Percentiles rank a stretch among this genome's conserved stretches.
Evolutionary conservation across 2,797 vertebrate species (phyloP).

Genomic region (Myoxocephalus aenaeus): DNA sequence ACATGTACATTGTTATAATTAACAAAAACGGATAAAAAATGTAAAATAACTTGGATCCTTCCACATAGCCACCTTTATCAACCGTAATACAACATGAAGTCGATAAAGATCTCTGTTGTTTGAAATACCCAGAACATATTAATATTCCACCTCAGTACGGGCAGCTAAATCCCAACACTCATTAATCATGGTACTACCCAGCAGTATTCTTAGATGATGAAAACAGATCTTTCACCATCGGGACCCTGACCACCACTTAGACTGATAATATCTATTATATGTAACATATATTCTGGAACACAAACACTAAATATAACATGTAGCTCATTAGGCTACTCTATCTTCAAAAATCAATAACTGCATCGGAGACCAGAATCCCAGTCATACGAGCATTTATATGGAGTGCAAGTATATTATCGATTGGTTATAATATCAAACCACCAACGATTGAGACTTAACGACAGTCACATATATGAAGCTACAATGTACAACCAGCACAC

Average conservation of each 20-base stretch:
- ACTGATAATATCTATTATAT: constrained; percentile 2
- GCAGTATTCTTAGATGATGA: constrained; percentile 26
- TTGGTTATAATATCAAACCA: constrained; percentile 19
- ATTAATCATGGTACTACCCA: constrained; percentile 34
- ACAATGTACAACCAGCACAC: background rate
- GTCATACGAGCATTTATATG: constrained; percentile 16
- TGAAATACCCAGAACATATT: constrained; percentile 27
- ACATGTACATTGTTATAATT: background rate
- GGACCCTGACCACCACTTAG: constrained; percentile 15
- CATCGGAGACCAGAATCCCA: constrained; percentile 18
- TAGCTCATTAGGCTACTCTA: constrained; percentile 11
- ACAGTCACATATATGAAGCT: constrained; percentile 5
- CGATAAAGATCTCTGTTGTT: constrained; percentile 27
- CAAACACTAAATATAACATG: constrained; percentile 24
- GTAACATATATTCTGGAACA: constrained; percentile 13
- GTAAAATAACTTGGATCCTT: background rate
- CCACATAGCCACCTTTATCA: background rate
- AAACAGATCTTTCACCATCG: constrained; percentile 37
- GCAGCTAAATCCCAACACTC: constrained; percentile 2
- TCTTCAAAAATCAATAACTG: constrained; percentile 47
- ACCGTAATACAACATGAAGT: background rate
- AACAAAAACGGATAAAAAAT: background rate
- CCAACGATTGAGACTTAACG: constrained; percentile 15
- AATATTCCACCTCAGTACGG: constrained; percentile 22
- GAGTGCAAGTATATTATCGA: constrained; percentile 4